These are phyloP conservation scores for Microtus ochrogaster DNA, from an alignment of 2,113 vertebrate species.

Conservation along the genomic window DNA sequence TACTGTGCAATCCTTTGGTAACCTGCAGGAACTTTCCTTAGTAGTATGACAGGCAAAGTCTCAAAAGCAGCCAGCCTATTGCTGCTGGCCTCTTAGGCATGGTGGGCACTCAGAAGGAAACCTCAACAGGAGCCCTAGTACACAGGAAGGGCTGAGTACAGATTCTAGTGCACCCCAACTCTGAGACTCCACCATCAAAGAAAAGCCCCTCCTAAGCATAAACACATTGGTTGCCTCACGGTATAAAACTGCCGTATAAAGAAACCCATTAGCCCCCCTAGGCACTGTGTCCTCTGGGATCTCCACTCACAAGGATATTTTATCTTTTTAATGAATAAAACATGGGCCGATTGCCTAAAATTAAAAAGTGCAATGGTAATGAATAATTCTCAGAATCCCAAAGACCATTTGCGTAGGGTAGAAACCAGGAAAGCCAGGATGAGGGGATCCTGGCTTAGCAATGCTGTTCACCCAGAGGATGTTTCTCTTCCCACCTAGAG, in stretches of 20 bases:
- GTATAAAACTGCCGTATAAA: conserved; percentile 49
- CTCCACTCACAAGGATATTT: conserved; percentile 53
- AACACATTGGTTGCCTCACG: neutral
- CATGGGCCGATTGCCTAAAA: conserved; percentile 55
- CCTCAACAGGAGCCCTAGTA: too few relatives aligned
- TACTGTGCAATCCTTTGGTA: neutral
- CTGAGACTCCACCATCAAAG: neutral
- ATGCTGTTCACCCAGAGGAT: neutral
- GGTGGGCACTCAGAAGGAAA: neutral
- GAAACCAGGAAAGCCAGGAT: neutral
- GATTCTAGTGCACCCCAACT: neutral
- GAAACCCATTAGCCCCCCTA: conserved; percentile 51
- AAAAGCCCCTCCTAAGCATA: neutral
- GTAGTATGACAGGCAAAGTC: neutral
- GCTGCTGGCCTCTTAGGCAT: neutral
- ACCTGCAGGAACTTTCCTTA: neutral
- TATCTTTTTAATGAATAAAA: conserved; percentile 78
- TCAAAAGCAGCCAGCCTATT: neutral
- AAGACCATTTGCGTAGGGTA: neutral
- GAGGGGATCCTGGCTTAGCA: neutral
- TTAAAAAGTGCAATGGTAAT: conserved; percentile 42
- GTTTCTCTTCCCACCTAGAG: neutral
- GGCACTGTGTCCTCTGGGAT: conserved; percentile 22
- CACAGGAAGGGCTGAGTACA: neutral
- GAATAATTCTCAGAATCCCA: conserved; percentile 21